Base-by-base conservation (phyloP, 2,888 invertebrate species). In the Clanis bilineata region DNA sequence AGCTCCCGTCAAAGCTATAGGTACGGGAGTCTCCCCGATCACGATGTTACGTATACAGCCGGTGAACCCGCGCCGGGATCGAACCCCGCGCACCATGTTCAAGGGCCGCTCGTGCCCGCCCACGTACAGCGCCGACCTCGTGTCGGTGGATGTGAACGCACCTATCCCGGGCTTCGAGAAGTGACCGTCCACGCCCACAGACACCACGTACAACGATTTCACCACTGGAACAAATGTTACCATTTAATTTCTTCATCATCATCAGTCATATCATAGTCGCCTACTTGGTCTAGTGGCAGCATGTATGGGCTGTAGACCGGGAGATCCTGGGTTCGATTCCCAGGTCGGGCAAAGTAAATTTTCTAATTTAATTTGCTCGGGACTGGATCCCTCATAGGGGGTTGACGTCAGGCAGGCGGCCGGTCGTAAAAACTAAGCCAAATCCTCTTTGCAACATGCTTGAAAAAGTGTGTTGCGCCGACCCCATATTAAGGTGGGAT, bases 141-240 rank as follows among this genome's bases (percentile, higher is more conserved):
- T 97, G 73, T 96, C 95, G 0, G 97, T 96, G 0, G 95, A 94
- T 0, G 94, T 92, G 22, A 94, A 92, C 18, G 93, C 93, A 4
- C 96, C 96, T 36, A 96, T 93, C 1, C 95, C 96, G 0, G 97
- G 95, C 65, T 94, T 93, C 0, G 95, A 95, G 76, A 95, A 95
- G 60, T 95, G 93, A 7, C 95, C 96, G 86, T 99, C 97, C 1
- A 99, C 97, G 0, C 96, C 95, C 58, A 99, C 91, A 0, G 96
- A 95, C 4, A 98, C 96, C 21, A 98, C 95, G 83, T 98, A 98
- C 85, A 96, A 96, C n/a, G 96, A 95, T 85, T 98, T 99, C 32
- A 96, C 94, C 57, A 95, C 98, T 95, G 93, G 70, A 64, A 47
- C 10, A 9, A 15, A 3, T n/a, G 15, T 5, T 15, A 3, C 3